Percentiles rank a stretch among this genome's conserved stretches.
Conservation (phyloP, 2,113 vertebrate species). For the Podiceps cristatus region DNA sequence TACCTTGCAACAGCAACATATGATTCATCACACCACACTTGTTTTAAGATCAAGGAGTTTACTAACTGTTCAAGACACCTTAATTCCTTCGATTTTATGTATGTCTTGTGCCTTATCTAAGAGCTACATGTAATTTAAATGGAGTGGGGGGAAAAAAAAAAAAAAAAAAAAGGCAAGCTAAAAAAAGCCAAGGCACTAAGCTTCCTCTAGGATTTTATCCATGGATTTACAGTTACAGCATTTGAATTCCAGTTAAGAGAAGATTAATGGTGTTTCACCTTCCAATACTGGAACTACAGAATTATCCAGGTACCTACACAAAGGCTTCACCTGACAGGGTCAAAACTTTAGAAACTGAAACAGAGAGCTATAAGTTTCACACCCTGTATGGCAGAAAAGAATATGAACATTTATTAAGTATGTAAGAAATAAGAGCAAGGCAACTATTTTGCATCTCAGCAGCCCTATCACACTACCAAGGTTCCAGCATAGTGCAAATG, state of each 20-base stretch:
- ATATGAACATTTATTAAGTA: neutral
- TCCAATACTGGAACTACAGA: neutral
- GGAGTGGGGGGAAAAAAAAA: accelerated
- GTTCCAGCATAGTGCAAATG: neutral
- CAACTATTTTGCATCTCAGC: neutral
- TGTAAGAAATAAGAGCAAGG: neutral
- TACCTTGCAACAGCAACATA: neutral
- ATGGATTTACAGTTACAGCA: neutral
- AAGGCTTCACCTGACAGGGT: neutral
- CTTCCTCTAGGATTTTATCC: neutral
- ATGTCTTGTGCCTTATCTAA: neutral
- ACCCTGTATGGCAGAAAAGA: neutral
- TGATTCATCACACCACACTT: constrained; percentile 4
- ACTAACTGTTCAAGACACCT: neutral
- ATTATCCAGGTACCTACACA: neutral
- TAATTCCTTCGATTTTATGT: neutral
- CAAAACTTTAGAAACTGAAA: neutral
- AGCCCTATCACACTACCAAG: neutral
- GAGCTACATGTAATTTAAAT: neutral
- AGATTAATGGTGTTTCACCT: neutral
- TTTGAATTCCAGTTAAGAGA: neutral
- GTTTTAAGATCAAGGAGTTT: neutral
- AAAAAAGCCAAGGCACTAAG: neutral
- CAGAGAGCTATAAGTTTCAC: neutral
- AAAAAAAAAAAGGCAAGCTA: too few species aligned